Conservation (phyloP, 2,113 vertebrate species). For the Melospiza melodia region DNA sequence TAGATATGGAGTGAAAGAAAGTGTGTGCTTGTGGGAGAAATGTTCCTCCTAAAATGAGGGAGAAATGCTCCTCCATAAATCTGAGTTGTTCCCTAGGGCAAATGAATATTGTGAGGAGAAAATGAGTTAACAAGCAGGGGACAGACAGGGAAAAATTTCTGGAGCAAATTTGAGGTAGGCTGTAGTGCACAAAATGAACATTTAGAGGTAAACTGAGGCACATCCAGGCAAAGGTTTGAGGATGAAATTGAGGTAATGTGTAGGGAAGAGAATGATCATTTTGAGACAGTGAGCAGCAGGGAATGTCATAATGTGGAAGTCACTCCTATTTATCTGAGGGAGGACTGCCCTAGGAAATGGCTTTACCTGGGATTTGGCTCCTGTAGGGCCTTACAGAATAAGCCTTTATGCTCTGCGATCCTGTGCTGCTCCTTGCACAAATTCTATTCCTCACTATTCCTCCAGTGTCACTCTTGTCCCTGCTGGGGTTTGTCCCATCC, state of each 20-base stretch:
- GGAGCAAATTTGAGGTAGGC: neutral
- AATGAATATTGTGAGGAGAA: neutral
- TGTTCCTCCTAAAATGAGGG: neutral
- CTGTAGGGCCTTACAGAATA: neutral
- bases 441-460: neutral
- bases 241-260: too few species aligned
- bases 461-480: rapidly evolving
- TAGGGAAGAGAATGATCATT: too few species aligned
- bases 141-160: neutral
- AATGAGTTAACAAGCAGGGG: neutral
- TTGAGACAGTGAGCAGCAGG: too few species aligned
- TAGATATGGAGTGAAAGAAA: rapidly evolving
- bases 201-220: neutral
- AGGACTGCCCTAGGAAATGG: neutral
- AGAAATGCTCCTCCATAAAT: neutral
- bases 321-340: neutral
- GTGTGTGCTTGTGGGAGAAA: neutral
- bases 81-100: too few species aligned
- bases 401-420: rapidly evolving
- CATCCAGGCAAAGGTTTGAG: neutral
- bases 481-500: neutral
- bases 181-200: neutral
- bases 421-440: neutral
- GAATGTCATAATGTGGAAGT: neutral
- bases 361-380: neutral